phyloP scores from a whole-genome alignment of 1,140 invertebrate genomes.

The Hirudo medicinalis region DNA sequence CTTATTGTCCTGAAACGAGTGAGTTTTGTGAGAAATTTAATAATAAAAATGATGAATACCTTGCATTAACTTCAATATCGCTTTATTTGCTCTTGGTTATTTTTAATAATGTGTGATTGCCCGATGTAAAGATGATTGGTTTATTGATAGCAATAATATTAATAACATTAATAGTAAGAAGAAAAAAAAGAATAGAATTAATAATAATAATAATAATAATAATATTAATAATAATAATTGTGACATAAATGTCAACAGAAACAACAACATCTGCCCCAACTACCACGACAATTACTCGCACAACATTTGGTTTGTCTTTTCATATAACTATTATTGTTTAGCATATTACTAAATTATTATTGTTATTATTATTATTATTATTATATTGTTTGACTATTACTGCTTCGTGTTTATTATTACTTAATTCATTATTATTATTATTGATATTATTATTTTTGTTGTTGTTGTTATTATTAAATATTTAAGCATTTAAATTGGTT shows the following conservation, averaged over 20 bases:
- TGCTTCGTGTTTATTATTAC: no score
- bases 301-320: no score
- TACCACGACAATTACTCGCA: no score
- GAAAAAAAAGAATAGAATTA: background rate
- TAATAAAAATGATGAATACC: background rate
- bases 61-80: background rate
- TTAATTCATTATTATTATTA: no score
- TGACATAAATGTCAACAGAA: background rate
- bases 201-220: background rate
- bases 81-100: background rate
- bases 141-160: background rate
- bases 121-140: background rate
- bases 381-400: no score
- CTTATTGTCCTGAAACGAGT: constrained; percentile 10
- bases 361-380: no score
- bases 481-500: no score
- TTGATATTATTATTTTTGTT: no score
- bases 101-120: background rate
- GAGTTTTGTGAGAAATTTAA: background rate
- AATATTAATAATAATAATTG: constrained; percentile 4
- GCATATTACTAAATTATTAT: no score
- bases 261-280: no score
- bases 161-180: background rate
- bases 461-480: no score
- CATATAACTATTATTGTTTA: no score